These are phyloP conservation scores for Choreutis nemorana DNA, from an alignment of 2,888 invertebrate genomes.

Conservation along the genomic window DNA sequence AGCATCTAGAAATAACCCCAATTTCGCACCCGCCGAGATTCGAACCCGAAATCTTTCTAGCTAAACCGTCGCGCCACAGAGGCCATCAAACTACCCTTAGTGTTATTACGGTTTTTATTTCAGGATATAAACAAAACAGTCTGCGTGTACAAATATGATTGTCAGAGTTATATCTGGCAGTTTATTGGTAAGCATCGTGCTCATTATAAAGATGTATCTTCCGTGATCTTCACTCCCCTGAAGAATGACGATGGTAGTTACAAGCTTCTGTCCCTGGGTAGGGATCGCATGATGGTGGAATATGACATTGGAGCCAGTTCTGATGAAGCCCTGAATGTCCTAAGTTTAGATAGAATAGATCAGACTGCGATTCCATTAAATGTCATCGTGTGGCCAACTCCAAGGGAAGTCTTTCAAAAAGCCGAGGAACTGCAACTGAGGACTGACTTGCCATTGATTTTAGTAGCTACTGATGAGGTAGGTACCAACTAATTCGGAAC, in stretches of 20 bases:
- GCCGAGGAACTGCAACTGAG: too few species aligned
- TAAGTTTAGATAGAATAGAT: conserved; percentile 67
- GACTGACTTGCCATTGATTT: conserved; percentile 41
- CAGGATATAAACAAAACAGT: conserved; percentile 64
- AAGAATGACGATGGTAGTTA: conserved; percentile 31
- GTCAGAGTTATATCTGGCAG: conserved; percentile 42
- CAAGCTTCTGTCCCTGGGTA: conserved; percentile 65
- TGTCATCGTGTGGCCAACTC: conserved; percentile 40
- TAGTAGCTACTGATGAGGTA: conserved; percentile 71
- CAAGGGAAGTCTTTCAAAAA: conserved; percentile 18
- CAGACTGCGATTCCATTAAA: conserved; percentile 68
- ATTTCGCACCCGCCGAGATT: too few species aligned
- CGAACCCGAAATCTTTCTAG: too few species aligned
- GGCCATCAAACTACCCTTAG: too few species aligned
- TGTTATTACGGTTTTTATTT: too few species aligned
- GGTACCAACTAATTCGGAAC: conserved; percentile 1
- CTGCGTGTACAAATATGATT: conserved; percentile 50
- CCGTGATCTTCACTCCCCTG: conserved; percentile 61
- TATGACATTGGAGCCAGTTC: conserved; percentile 61
- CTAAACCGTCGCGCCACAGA: too few species aligned
- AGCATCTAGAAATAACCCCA: too few species aligned
- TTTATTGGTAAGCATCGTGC: conserved; percentile 69
- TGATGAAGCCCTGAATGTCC: conserved; percentile 37
- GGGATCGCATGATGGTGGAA: conserved; percentile 67
- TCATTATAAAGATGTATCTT: conserved; percentile 66